These are phyloP conservation scores for Drosophila acutilabella DNA, from an alignment of 2,888 invertebrate species.

Conservation along the genomic window DNA sequence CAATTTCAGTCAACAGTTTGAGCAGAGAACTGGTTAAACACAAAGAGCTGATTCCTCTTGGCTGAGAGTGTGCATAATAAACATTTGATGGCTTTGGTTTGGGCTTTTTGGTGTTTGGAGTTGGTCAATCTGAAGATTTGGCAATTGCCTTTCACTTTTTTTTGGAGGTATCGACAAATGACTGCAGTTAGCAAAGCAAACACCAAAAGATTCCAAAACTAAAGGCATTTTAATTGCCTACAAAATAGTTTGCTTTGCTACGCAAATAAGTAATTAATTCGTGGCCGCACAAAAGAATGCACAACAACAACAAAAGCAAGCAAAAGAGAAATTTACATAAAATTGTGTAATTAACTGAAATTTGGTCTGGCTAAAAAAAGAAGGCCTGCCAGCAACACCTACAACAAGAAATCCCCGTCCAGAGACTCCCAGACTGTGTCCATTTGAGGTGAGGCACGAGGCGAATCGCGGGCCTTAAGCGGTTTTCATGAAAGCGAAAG, in stretches of 20 bases:
- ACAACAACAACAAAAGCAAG: conserved; percentile 21
- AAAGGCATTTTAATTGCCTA: conserved; percentile 74
- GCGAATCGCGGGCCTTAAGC: conserved; percentile 31
- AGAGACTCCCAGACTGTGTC: conserved; percentile 18
- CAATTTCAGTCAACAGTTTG: conserved; percentile 37
- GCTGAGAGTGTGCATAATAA: conserved; percentile 57
- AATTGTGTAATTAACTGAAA: conserved; percentile 74
- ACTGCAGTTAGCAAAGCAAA: conserved; percentile 57
- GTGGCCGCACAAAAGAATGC: conserved; percentile 69
- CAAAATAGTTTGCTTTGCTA: conserved; percentile 65
- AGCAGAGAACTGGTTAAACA: conserved; percentile 31
- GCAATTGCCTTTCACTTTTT: conserved; percentile 76
- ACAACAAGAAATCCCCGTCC: conserved; percentile 13
- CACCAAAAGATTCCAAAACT: conserved; percentile 38
- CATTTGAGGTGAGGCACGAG: conserved; percentile 43
- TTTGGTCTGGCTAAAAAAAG: conserved; percentile 39
- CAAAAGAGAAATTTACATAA: conserved; percentile 77
- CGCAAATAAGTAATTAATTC: conserved; percentile 75
- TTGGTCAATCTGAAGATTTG: conserved; percentile 66
- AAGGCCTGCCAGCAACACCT: conserved; percentile 60
- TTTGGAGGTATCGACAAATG: conserved; percentile 67
- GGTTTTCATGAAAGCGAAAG: conserved; percentile 66
- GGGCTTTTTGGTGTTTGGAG: conserved; percentile 13
- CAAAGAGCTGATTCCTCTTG: conserved; percentile 6
- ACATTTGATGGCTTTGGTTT: conserved; percentile 43